Percentiles rank a stretch among this genome's conserved stretches.
phyloP scores from a whole-genome alignment of 2,888 invertebrate species.

The Xanthorhoe spadicearia region DNA sequence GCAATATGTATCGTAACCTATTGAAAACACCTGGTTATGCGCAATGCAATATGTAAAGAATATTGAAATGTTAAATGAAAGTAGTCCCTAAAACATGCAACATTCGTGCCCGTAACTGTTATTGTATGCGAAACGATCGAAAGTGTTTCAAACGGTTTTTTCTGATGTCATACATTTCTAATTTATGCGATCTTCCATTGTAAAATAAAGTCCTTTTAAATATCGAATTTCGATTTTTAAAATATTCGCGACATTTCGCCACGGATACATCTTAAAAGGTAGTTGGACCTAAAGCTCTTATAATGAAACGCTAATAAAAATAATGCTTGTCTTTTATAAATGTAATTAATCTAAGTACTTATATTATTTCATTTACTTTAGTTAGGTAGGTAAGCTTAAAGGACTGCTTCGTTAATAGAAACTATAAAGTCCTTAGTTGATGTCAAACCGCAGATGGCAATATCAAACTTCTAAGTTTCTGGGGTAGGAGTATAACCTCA shows the following conservation, averaged over 20 bases:
- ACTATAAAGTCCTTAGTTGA: constrained; percentile 1
- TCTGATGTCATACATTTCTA: constrained; percentile 31
- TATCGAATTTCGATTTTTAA: background rate
- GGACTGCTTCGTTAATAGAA: background rate
- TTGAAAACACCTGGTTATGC: too few species aligned
- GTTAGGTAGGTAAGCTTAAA: background rate
- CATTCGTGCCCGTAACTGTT: constrained; percentile 44
- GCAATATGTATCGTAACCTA: too few species aligned
- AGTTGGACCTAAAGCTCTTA: too few species aligned
- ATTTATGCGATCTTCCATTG: constrained; percentile 20
- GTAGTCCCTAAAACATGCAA: constrained; percentile 10
- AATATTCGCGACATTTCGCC: too few species aligned
- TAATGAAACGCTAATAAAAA: too few species aligned
- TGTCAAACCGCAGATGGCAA: background rate
- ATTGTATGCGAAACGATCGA: constrained; percentile 35
- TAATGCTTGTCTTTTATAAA: too few species aligned
- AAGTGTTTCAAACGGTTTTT: constrained; percentile 32
- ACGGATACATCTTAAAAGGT: too few species aligned
- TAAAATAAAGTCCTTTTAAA: background rate
- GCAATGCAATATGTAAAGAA: too few species aligned
- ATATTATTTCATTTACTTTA: too few species aligned
- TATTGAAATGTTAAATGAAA: background rate
- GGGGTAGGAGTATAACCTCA: background rate
- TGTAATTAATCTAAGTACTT: too few species aligned
- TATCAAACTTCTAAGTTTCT: background rate